Evolutionary conservation across 2,797 vertebrate genomes (phyloP), one percentile per base, ranked within the genome.

Genomic region (Melanogrammus aeglefinus): DNA sequence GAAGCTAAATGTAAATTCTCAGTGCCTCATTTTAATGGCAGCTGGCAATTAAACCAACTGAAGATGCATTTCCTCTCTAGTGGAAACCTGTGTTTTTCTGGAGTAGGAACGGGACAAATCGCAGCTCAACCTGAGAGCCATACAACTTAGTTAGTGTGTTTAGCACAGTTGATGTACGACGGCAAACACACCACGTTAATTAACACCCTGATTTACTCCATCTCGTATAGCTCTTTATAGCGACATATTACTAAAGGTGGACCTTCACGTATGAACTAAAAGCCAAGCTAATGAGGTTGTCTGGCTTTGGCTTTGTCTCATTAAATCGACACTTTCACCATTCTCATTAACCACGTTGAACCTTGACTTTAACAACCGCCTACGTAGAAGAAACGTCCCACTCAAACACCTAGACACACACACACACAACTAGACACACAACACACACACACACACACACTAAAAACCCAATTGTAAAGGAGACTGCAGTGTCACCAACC

Each of bases 1-100:
- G 31, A 77, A 75, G 74, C 71, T 1, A 84, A 86, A 81, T 75
- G 6, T 14, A 79, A 84, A 83, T 76, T 74, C 36, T 51, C 51
- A 9, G 80, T 74, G 76, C 72, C 79, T 76, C 76, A 80, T 75
- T 88, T 41, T 83, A 85, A 86, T 74, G 41, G 29, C 66, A 86
- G 66, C 75, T 71, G 73, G 76, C 84, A 83, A 86, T 84, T 79
- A 88, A 80, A 36, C 29, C 73, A 76, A 80, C 78, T 82, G 75
- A 16, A 29, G 72, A 70, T 81, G 38, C 35, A 80, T 77, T 85
- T 77, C 75, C 35, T 86, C 82, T 76, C 69, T 74, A 76, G 76
- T 51, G 73, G 35, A 29, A 75, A 69, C 80, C 73, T 66, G 77
- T 86, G 81, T 76, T 73, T 51, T 51, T 72, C 21, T 36, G 78